Evolutionary conservation across 2,888 invertebrate genomes (phyloP).

Genomic region (Emmelina monodactyla): DNA sequence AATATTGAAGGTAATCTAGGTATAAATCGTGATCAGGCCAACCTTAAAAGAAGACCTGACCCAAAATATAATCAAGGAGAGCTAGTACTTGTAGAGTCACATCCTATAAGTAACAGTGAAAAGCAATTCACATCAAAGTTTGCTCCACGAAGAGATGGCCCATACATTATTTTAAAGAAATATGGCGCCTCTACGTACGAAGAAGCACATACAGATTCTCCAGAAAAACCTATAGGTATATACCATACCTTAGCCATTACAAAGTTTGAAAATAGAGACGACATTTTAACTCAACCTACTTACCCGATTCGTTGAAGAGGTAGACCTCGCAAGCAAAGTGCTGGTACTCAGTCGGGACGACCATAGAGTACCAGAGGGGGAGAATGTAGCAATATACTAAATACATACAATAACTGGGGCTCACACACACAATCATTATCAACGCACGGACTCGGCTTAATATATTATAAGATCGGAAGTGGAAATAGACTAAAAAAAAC

Average conservation of each 20-base stretch:
- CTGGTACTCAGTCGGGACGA: too few relatives aligned
- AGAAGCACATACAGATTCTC: background rate
- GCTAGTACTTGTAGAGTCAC: background rate
- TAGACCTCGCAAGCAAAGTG: background rate
- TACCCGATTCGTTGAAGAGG: background rate
- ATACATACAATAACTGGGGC: too few relatives aligned
- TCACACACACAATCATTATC: too few relatives aligned
- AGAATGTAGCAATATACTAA: too few relatives aligned
- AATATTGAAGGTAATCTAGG: background rate
- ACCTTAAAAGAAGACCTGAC: background rate
- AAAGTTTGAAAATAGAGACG: background rate
- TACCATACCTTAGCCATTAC: constrained; percentile 2
- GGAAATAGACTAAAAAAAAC: too few relatives aligned
- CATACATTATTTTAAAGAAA: background rate
- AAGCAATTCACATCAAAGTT: background rate
- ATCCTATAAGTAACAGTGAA: background rate
- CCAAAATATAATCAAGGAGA: background rate
- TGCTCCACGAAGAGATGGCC: constrained; percentile 3
- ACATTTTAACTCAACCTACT: background rate
- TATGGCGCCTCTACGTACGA: background rate
- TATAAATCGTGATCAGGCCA: background rate
- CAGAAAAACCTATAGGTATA: background rate
- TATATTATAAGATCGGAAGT: too few relatives aligned
- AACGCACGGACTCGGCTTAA: too few relatives aligned
- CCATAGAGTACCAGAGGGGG: too few relatives aligned